Percentiles rank a stretch among this genome's conserved stretches.
Conservation (phyloP, 2,888 invertebrate species). For the Drosophila acutilabella region DNA sequence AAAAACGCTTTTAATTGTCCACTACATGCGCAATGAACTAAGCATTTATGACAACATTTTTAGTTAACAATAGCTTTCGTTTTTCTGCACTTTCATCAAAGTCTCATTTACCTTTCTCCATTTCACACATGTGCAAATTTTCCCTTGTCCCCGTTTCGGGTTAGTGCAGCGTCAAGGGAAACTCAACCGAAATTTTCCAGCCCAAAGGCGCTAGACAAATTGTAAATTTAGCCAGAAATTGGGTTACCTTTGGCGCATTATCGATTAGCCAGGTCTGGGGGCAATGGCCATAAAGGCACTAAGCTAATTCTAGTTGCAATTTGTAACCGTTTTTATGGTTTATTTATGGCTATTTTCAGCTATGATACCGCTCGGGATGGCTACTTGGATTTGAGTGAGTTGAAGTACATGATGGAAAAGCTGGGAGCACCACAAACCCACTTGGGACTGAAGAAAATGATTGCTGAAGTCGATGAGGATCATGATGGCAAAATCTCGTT, state of each 20-base stretch:
- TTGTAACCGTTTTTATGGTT: constrained; percentile 1
- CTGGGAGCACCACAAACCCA: constrained; percentile 98
- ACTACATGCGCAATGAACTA: background rate
- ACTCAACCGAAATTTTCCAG: constrained; percentile 11
- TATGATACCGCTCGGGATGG: constrained; percentile 96
- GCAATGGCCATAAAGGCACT: constrained; percentile 41
- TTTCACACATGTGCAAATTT: constrained; percentile 19
- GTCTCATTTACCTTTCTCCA: constrained; percentile 15
- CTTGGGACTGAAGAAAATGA: constrained; percentile 97
- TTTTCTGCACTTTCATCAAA: background rate
- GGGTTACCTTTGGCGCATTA: constrained; percentile 58
- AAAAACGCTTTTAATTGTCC: background rate
- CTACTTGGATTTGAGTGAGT: constrained; percentile 94
- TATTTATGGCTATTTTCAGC: constrained; percentile 86
- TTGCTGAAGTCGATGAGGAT: constrained; percentile 95
- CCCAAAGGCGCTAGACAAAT: background rate
- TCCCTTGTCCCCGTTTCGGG: constrained; percentile 2
- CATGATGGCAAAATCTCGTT: constrained; percentile 94
- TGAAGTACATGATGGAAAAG: constrained; percentile 98
- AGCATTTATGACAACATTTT: background rate
- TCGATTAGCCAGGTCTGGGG: constrained; percentile 53
- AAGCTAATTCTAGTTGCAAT: background rate
- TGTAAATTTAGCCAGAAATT: constrained; percentile 54
- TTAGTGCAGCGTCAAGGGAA: constrained; percentile 20
- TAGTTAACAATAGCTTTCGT: background rate